phyloP scores from a whole-genome alignment of 2,113 vertebrate genomes.

The Anseranas semipalmata region DNA sequence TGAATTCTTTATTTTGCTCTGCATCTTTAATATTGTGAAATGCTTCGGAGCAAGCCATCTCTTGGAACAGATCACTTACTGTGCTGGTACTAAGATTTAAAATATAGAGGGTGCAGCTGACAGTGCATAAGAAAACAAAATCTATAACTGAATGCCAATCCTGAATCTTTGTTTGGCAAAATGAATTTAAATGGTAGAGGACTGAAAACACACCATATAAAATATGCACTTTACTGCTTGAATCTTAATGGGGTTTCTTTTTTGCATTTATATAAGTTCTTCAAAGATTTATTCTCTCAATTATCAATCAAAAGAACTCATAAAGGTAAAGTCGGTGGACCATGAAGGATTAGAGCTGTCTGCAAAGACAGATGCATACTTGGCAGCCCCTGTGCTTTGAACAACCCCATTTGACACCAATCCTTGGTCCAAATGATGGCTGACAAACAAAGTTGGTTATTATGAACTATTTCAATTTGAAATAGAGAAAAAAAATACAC shows the following conservation, averaged over 20 bases:
- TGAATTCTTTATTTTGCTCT: neutral
- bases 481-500: neutral
- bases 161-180: slow-evolving; percentile 44
- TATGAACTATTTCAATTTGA: neutral
- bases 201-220: slow-evolving; percentile 42
- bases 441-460: neutral
- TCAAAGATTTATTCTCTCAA: slow-evolving; percentile 75
- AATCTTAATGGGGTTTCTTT: slow-evolving; percentile 57
- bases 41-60: neutral
- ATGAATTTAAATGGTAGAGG: slow-evolving; percentile 38
- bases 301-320: slow-evolving; percentile 74
- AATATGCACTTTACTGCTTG: slow-evolving; percentile 57
- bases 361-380: slow-evolving; percentile 47
- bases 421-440: neutral
- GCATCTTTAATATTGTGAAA: neutral
- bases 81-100: slow-evolving; percentile 40
- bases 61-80: neutral
- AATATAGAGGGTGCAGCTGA: slow-evolving; percentile 35
- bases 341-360: slow-evolving; percentile 64
- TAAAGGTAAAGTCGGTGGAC: slow-evolving; percentile 52
- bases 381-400: neutral
- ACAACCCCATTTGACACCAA: neutral
- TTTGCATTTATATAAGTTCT: slow-evolving; percentile 68
- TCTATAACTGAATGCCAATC: slow-evolving; percentile 33
- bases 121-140: slow-evolving; percentile 44